Evolutionary conservation across 2,113 vertebrate genomes (phyloP).

Genomic region (Centropristis striata): DNA sequence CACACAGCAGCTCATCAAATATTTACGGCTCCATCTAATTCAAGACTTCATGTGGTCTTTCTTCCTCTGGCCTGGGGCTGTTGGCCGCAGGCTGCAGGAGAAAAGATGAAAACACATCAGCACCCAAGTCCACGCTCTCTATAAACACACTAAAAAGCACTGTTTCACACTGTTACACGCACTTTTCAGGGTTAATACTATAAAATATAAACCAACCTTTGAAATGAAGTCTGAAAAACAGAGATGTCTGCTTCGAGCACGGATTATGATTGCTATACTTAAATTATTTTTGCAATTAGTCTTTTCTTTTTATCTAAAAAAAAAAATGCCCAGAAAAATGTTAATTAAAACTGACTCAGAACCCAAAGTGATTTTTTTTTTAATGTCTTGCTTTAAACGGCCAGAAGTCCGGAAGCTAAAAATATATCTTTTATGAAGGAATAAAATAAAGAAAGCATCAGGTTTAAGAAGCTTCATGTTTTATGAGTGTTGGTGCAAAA

Average conservation of each 20-base stretch:
- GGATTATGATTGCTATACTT: neutral
- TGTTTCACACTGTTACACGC: neutral
- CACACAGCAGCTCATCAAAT: conserved; percentile 75
- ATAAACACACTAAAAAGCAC: conserved; percentile 9
- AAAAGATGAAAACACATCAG: conserved; percentile 22
- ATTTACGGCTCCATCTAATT: conserved; percentile 75
- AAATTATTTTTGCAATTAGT: neutral
- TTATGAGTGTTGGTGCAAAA: neutral
- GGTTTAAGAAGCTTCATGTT: neutral
- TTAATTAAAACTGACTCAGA: neutral
- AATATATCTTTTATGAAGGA: neutral
- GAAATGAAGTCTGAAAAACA: neutral
- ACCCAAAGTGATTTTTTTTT: neutral
- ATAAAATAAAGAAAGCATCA: neutral
- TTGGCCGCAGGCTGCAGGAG: conserved; percentile 33
- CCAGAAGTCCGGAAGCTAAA: neutral
- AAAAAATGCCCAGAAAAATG: neutral
- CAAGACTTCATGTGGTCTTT: conserved; percentile 63
- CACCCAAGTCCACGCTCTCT: neutral
- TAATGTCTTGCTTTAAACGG: neutral
- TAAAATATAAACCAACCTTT: neutral
- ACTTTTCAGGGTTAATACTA: neutral
- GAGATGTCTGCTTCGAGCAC: neutral
- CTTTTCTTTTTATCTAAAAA: neutral
- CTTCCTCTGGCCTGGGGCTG: conserved; percentile 43